Percentiles rank a stretch among this genome's conserved stretches.
phyloP scores from a whole-genome alignment of 2,888 invertebrate genomes.

The Caenorhabditis plicata region DNA sequence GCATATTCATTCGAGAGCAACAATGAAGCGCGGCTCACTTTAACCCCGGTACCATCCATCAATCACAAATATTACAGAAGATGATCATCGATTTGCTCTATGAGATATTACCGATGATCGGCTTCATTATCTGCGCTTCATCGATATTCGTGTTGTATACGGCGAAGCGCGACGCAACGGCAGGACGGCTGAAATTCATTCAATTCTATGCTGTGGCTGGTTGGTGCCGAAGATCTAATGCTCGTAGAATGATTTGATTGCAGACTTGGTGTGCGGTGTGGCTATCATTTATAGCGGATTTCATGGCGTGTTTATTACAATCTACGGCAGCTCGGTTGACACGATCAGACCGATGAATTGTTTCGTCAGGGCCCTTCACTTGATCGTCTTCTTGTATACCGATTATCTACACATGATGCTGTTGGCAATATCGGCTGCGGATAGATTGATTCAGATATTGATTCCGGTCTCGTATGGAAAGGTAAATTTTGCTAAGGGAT shows the following conservation, averaged over 20 bases:
- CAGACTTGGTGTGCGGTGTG: slow-evolving; percentile 24
- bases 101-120: slow-evolving; percentile 45
- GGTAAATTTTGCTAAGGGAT: slow-evolving; percentile 8
- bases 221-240: background rate
- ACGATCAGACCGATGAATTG: slow-evolving; percentile 29
- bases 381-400: slow-evolving; percentile 23
- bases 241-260: background rate
- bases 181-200: slow-evolving; percentile 21
- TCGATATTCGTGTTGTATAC: slow-evolving; percentile 29
- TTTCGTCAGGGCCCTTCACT: slow-evolving; percentile 19
- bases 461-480: slow-evolving; percentile 32
- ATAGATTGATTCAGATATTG: slow-evolving; percentile 30
- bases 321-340: slow-evolving; percentile 35
- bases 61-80: slow-evolving; percentile 13
- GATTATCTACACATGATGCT: slow-evolving; percentile 33
- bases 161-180: slow-evolving; percentile 7
- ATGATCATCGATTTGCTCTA: slow-evolving; percentile 50
- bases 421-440: slow-evolving; percentile 10
- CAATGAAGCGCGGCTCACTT: too few relatives aligned
- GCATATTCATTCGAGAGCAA: too few relatives aligned
- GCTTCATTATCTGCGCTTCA: slow-evolving; percentile 32
- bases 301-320: slow-evolving; percentile 36
- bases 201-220: slow-evolving; percentile 31
- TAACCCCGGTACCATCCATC: too few relatives aligned
- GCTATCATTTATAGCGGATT: slow-evolving; percentile 33